Evolutionary conservation across 2,113 vertebrate genomes (phyloP).

Genomic region (Pseudolaguvia tuberculata): DNA sequence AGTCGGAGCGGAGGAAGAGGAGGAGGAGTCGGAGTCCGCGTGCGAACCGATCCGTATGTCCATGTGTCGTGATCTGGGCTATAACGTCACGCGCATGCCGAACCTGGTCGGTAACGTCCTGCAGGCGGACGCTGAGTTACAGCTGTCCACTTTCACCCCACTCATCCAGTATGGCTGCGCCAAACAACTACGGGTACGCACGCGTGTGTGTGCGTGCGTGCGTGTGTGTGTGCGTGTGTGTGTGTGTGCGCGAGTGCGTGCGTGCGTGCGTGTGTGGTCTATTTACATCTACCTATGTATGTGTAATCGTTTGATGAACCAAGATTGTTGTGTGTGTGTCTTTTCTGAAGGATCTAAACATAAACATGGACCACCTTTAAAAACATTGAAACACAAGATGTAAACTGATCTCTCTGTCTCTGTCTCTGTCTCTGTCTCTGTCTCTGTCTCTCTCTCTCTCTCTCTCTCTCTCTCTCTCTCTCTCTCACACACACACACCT

Average conservation of each 20-base stretch:
- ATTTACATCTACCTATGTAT: no score
- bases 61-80: conserved; percentile 97
- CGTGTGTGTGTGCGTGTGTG: conserved; percentile 4
- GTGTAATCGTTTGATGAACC: no score
- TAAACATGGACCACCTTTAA: no score
- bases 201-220: background rate
- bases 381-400: no score
- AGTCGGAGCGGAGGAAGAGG: conserved; percentile 79
- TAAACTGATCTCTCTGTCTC: no score
- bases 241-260: no score
- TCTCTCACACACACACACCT: background rate
- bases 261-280: no score
- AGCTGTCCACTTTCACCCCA: conserved; percentile 93
- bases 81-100: conserved; percentile 98
- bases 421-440: no score
- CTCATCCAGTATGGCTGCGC: conserved; percentile 98
- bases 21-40: conserved; percentile 60
- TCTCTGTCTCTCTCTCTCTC: no score
- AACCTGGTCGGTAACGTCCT: conserved; percentile 94
- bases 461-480: background rate
- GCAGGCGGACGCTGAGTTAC: conserved; percentile 94
- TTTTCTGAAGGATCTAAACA: no score
- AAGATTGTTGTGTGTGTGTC: no score
- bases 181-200: conserved; percentile 86
- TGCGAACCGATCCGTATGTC: conserved; percentile 95